Evolutionary conservation across 1,140 invertebrate genomes (phyloP).

Genomic region (Rhyacophila brunnea): DNA sequence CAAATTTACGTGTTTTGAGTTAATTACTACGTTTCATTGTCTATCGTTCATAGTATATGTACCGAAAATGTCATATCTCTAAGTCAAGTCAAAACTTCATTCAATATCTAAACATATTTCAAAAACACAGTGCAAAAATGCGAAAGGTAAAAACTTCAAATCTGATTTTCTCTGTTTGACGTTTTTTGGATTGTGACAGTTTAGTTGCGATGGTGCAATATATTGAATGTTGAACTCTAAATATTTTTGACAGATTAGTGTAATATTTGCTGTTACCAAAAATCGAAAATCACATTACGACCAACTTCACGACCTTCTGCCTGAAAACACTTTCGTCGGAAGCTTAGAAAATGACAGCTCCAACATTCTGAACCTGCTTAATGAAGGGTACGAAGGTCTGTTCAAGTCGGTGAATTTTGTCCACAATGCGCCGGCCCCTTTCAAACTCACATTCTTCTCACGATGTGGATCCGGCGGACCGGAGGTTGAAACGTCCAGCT

Average conservation of each 20-base stretch:
- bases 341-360: constrained; percentile 58
- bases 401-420: constrained; percentile 58
- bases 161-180: too few species aligned
- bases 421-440: constrained; percentile 50
- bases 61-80: too few species aligned
- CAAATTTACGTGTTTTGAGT: too few species aligned
- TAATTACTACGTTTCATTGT: too few species aligned
- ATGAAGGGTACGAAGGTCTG: constrained; percentile 58
- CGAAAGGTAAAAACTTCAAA: too few species aligned
- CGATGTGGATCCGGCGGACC: constrained; percentile 54
- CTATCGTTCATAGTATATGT: too few species aligned
- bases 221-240: constrained; percentile 1
- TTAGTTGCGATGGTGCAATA: too few species aligned
- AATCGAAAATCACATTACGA: constrained; percentile 55
- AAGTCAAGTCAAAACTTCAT: too few species aligned
- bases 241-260: constrained; percentile 50
- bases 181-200: too few species aligned
- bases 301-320: constrained; percentile 51
- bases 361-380: constrained; percentile 61
- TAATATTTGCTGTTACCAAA: constrained; percentile 62
- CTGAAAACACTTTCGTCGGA: constrained; percentile 58
- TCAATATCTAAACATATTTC: too few species aligned
- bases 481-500: constrained; percentile 48
- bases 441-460: constrained; percentile 57
- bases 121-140: too few species aligned